A percentile compares a stretch with the other conserved stretches of the same genome.
Conservation (phyloP, 2,888 invertebrate genomes). For the Empis livida region DNA sequence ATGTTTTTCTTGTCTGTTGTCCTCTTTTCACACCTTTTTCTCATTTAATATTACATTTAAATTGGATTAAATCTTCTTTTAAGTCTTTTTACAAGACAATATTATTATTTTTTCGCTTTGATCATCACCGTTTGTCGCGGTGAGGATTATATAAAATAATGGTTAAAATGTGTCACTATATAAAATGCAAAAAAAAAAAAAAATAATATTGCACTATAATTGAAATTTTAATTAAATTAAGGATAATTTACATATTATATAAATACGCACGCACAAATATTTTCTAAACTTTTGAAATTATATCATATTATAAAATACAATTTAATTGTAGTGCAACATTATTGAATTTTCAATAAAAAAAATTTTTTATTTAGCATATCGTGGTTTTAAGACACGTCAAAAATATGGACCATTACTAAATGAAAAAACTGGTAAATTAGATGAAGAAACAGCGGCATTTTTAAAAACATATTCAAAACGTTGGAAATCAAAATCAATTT, state of each 20-base stretch:
- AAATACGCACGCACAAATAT: not conserved
- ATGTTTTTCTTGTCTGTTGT: no score
- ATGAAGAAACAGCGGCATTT: conserved; percentile 57
- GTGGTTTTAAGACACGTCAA: conserved; percentile 55
- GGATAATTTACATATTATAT: conserved; percentile 12
- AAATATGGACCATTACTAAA: conserved; percentile 49
- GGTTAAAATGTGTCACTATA: not conserved
- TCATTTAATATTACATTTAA: no score
- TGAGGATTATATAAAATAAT: no score
- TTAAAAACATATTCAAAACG: conserved; percentile 61
- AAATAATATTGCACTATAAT: conserved; percentile 25
- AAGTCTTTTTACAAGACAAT: no score
- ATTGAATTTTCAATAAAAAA: not conserved
- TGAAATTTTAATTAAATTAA: conserved; percentile 38
- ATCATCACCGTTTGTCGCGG: no score
- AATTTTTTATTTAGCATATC: conserved; percentile 44
- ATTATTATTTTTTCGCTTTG: no score
- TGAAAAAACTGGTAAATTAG: conserved; percentile 49
- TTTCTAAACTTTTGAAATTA: not conserved
- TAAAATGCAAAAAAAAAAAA: conserved; percentile 15
- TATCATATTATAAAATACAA: not conserved
- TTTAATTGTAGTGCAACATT: not conserved
- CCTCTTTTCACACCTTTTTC: no score
- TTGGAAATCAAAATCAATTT: conserved; percentile 71
- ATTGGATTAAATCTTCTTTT: no score